These are phyloP conservation scores for Syngnathus typhle DNA, from an alignment of 2,113 vertebrate genomes.

Conservation along the genomic window DNA sequence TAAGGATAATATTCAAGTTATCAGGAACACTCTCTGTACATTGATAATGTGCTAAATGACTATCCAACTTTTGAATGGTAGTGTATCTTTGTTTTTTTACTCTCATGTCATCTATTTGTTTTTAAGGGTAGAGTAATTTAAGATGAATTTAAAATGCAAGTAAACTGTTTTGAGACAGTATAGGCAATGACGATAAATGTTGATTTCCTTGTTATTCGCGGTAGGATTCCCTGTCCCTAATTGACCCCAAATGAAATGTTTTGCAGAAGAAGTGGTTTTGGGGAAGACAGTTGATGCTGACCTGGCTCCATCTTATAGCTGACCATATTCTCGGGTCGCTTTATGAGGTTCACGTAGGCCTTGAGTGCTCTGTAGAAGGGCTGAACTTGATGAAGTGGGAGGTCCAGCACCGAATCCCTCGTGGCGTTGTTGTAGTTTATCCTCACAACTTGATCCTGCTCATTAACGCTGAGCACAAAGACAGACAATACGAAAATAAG, in stretches of 20 bases:
- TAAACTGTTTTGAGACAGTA: no score
- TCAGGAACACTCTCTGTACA: no score
- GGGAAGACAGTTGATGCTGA: slow-evolving; percentile 52
- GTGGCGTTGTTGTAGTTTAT: slow-evolving; percentile 93
- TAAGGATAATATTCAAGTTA: no score
- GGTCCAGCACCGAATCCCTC: slow-evolving; percentile 83
- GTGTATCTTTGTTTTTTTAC: no score
- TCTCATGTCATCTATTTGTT: no score
- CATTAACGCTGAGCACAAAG: slow-evolving; percentile 68
- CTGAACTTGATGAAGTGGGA: slow-evolving; percentile 80
- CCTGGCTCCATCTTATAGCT: slow-evolving; percentile 86
- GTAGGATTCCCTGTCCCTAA: background rate
- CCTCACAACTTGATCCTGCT: slow-evolving; percentile 68
- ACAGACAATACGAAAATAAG: background rate
- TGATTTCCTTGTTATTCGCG: background rate
- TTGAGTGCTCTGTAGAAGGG: slow-evolving; percentile 84
- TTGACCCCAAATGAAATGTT: background rate
- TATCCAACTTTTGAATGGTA: no score
- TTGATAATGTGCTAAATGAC: no score
- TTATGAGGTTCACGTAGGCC: slow-evolving; percentile 79
- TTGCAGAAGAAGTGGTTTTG: background rate
- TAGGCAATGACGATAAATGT: no score
- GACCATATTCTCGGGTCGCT: slow-evolving; percentile 72
- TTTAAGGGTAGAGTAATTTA: no score
- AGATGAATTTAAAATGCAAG: no score